Base-by-base conservation (phyloP, 1,140 invertebrate species). In the Bombus haemorrhoidalis region DNA sequence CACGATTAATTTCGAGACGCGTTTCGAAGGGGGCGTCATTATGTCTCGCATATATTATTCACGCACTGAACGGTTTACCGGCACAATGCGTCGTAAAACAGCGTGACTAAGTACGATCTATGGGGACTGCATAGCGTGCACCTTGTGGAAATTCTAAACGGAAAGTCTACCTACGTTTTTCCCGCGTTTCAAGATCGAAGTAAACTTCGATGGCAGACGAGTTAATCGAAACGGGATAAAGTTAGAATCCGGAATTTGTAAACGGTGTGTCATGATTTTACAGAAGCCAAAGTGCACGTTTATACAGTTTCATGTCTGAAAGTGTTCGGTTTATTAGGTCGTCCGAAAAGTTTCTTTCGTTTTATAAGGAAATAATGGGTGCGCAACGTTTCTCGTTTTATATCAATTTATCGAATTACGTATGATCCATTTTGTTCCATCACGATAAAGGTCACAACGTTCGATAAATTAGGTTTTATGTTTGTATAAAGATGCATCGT, bases 31-130 rank as follows among this genome's bases (percentile, higher is more conserved):
- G 13, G 22, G 18, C 37, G 47, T 43, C 3, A 34, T 41, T 22
- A 34, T 3, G 53, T 6, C 9, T 3, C 32, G 64, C 64, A 43
- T 80, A 53, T 34, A 34, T 81, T 81, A 81, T 62, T 81, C 57
- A 39, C 69, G 37, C 69, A n/a, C n/a, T 53, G 72, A 81, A 72
- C 79, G n/a, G 80, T 73, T 81, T 81, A 73, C 41, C 53, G 68
- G 69, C 39, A 74, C 68, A 74, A 81, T 81, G 69, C 53, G 37
- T 62, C 80, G 80, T 81, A 74, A 81, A 81, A 13, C 80, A n/a
- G 53, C 68, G 80, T 74, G 69, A 74, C 80, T 73, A 73, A 81
- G 37, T 43, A 73, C 53, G 32, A 81, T 81, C 69, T 74, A 62
- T 57, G 64, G 69, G 53, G 39, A 81, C 34, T 39, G 68, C 37